A percentile compares a stretch with the other conserved stretches of the same genome.
phyloP scores from a whole-genome alignment of 1,140 invertebrate species.

The Gonioctena quinquepunctata region DNA sequence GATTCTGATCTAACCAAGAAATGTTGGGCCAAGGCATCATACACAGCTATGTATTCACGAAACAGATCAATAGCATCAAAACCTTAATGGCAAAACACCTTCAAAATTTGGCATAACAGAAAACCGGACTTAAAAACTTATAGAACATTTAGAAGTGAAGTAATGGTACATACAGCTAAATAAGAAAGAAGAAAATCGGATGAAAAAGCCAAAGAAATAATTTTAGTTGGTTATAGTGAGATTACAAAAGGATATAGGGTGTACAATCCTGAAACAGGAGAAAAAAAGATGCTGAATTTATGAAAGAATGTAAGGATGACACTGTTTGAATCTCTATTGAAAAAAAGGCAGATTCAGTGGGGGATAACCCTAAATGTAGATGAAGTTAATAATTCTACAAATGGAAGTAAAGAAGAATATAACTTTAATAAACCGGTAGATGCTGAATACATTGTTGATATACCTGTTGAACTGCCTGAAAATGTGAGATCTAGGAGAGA shows the following conservation, averaged over 20 bases:
- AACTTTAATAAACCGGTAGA: background rate
- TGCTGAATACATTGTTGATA: background rate
- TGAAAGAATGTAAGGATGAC: no score
- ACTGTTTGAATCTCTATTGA: no score
- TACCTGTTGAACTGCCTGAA: background rate
- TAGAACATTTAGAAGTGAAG: constrained; percentile 53
- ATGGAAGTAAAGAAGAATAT: background rate
- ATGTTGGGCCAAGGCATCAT: constrained; percentile 55
- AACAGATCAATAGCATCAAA: background rate
- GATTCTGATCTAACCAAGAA: constrained; percentile 42
- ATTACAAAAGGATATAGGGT: background rate
- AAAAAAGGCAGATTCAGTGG: no score
- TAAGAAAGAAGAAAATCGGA: constrained; percentile 48
- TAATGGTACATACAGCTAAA: constrained; percentile 51
- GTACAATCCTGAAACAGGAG: background rate
- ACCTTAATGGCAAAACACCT: background rate
- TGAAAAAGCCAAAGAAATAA: constrained; percentile 42
- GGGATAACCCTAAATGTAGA: no score
- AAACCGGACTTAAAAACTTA: constrained; percentile 56
- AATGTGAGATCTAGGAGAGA: background rate
- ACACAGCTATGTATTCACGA: constrained; percentile 4
- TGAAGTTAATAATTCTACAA: background rate
- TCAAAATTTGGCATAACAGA: constrained; percentile 45
- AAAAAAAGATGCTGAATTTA: background rate
- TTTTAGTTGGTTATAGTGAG: constrained; percentile 53